Evolutionary conservation across 2,797 vertebrate species (phyloP), one percentile per base, ranked within the genome.

Genomic region (Hippoglossus hippoglossus): DNA sequence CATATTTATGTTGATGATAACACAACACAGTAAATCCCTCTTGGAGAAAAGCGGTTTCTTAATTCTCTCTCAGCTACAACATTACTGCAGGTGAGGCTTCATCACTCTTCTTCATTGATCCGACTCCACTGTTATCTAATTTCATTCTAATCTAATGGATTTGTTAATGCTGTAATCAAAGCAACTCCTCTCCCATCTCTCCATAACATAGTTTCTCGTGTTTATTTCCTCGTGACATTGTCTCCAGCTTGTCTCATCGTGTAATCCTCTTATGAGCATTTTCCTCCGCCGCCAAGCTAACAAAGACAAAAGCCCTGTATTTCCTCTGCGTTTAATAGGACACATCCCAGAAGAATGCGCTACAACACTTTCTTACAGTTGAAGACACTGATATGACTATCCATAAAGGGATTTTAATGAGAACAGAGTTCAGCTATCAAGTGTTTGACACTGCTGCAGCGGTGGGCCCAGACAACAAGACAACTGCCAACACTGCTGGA

Each of bases 261-360:
- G 79, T 86, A 89, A 87, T 89, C 81, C 80, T 85, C 85, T 85
- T 84, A 87, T 1, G 44, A 77, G 62, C 7, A 19, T 63, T 78
- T 86, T 52, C 61, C 67, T 78, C 64, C 7, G 56, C 49, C 0
- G 16, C 59, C 2, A 63, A 79, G 57, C 52, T 36, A 55, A 67
- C 26, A 49, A 6, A 83, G 81, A 80, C 70, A 82, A 84, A 86
- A 77, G 69, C 63, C 31, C 5, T 72, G 52, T 8, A 26, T 59
- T 84, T 77, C 59, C 67, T 80, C 72, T 22, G 22, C 36, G n/a
- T 74, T 79, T 80, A 75, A 49, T 73, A 31, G 75, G 63, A 70
- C 60, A 25, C 49, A 49, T 76, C 77, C 73, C 70, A 64, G 60
- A 81, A 80, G 75, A 77, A 66, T 1, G 11, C 6, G 3, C 53